phyloP scores from a whole-genome alignment of 2,113 vertebrate species.

The Pandion haliaetus region DNA sequence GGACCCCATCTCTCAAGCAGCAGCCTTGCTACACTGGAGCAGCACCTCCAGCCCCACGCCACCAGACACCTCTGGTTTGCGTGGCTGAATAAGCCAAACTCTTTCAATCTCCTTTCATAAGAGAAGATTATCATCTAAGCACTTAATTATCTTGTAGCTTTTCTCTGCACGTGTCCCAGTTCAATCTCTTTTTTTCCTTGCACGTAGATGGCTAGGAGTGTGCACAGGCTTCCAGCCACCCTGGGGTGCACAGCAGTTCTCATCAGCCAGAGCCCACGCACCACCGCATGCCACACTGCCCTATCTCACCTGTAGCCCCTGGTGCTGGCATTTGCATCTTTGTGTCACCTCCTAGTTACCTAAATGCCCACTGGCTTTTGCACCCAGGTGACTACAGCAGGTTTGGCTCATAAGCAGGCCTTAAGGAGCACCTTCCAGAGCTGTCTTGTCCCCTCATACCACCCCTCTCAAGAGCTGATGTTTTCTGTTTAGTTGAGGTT shows the following conservation, averaged over 20 bases:
- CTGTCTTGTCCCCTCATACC: neutral
- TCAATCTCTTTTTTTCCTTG: neutral
- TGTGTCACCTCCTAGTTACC: neutral
- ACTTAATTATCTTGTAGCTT: constrained; percentile 26
- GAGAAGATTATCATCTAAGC: constrained; percentile 36
- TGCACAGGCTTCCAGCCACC: fast-evolving
- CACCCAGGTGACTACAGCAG: neutral
- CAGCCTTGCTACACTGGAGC: neutral
- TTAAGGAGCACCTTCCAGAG: neutral
- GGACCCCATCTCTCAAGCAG: neutral
- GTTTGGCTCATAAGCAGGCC: neutral
- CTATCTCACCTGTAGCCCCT: neutral
- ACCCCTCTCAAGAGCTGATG: neutral
- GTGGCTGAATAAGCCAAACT: neutral
- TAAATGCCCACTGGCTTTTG: neutral
- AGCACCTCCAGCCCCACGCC: neutral
- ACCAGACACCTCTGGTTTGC: neutral
- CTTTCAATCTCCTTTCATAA: constrained; percentile 54
- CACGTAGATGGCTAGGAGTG: neutral
- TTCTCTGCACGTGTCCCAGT: neutral
- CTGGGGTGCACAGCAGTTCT: neutral
- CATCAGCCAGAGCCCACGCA: neutral
- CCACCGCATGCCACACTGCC: fast-evolving
- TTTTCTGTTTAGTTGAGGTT: neutral
- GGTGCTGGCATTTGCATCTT: neutral